Percentiles rank a stretch among this genome's conserved stretches.
Evolutionary conservation across 2,797 vertebrate species (phyloP).

Genomic region (Sebastes vulpes): DNA sequence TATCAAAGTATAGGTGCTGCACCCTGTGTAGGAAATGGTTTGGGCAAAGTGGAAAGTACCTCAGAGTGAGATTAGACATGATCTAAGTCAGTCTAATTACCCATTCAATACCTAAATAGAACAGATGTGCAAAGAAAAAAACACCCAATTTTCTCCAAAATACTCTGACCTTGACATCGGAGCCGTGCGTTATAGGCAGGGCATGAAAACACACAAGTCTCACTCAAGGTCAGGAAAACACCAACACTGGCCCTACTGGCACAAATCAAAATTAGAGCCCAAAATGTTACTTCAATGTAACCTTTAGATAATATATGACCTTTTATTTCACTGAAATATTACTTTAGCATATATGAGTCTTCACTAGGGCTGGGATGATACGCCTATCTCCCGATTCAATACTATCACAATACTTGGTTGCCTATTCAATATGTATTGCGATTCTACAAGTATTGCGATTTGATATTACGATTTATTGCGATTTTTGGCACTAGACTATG

Average conservation of each 20-base stretch:
- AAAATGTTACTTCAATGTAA: background rate
- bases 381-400: too few relatives aligned
- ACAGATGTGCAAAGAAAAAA: background rate
- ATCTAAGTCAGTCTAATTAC: background rate
- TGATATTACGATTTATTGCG: too few relatives aligned
- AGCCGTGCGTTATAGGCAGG: background rate
- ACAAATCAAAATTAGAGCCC: background rate
- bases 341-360: background rate
- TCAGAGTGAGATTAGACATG: background rate
- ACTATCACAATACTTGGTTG: too few relatives aligned
- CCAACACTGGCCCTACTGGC: background rate
- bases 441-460: too few relatives aligned
- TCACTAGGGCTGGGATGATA: rapidly evolving
- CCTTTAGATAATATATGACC: background rate
- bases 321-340: background rate
- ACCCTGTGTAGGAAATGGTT: background rate
- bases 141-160: background rate
- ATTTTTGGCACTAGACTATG: too few relatives aligned
- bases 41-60: background rate
- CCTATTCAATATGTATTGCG: too few relatives aligned
- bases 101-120: background rate
- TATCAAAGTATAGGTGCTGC: background rate
- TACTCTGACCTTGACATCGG: background rate
- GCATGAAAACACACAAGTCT: background rate
- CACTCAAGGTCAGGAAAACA: background rate